Evolutionary conservation across 2,113 vertebrate genomes (phyloP).

Genomic region (Labeo rohita): DNA sequence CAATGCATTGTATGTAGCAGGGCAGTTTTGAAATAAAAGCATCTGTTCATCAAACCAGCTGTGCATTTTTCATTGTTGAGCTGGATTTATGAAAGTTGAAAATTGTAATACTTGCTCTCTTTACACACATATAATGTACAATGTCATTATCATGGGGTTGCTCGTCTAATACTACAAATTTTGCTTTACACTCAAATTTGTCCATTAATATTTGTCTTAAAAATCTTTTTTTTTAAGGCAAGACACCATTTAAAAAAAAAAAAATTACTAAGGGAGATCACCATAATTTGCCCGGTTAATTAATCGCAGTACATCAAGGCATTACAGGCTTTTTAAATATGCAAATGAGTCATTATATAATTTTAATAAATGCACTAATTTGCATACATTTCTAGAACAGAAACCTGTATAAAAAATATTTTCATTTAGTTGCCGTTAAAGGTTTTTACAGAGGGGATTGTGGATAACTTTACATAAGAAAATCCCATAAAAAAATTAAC

Average conservation of each 20-base stretch:
- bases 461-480: too few relatives aligned
- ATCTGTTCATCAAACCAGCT: conserved; percentile 7
- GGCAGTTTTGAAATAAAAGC: conserved; percentile 41
- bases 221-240: not conserved
- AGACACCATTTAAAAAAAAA: too few relatives aligned
- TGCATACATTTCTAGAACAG: not conserved
- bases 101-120: too few relatives aligned
- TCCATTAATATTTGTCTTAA: not conserved
- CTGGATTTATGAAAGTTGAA: too few relatives aligned
- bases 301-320: not conserved
- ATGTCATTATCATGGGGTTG: too few relatives aligned
- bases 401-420: not conserved
- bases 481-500: too few relatives aligned
- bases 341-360: not conserved
- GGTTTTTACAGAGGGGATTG: too few relatives aligned
- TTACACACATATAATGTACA: too few relatives aligned
- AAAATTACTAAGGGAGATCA: not conserved
- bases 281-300: not conserved
- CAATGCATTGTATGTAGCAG: conserved; percentile 67
- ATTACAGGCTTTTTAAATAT: not conserved
- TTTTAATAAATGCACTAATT: not conserved
- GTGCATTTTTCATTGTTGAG: not conserved
- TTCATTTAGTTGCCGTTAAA: too few relatives aligned
- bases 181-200: too few relatives aligned
- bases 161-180: too few relatives aligned